Base-by-base conservation (phyloP, 2,888 invertebrate species). In the Polydrusus pterygomalis region DNA sequence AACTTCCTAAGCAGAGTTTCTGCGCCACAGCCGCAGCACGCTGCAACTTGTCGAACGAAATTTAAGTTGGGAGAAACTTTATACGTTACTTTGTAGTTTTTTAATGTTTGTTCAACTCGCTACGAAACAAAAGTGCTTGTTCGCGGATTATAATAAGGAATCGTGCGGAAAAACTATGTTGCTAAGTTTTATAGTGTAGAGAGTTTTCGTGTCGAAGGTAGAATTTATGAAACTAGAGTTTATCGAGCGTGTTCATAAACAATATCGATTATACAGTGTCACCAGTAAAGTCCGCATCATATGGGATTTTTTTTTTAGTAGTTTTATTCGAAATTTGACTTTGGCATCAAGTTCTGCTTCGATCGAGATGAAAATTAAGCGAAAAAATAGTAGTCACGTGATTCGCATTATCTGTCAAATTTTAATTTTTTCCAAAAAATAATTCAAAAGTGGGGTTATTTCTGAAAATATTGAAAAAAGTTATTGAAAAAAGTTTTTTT, bases 21-120 rank as follows among this genome's bases (percentile, higher is more conserved):
- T 18, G 45, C 69, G 62, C 60, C 43, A 34, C 34, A 10, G 70
- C 70, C 75, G 47, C 75, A 75, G 49, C 71, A 75, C 75, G 71
- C 75, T 51, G 71, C 65, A 71, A 71, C 65, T 70, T 75, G 75
- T 75, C 75, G 75, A 75, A 71, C 62, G 60, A 54, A 70, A 65
- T 75, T 70, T 68, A 75, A 75, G 71, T 71, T 75, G 43, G 40
- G 54, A 51, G 11, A 69, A 74, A 74, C 56, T 74, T 74, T 40
- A 15, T 17, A n/a, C 63, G 18, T 47, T 43, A 45, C 34, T 63
- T 47, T 25, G 47, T 60, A 51, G 47, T 70, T 63, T 64, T 71
- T 56, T 34, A 30, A 71, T 64, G 64, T 64, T 71, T 71, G 45
- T 56, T 71, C 43, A 64, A 71, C 56, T 71, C 40, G 25, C 25